Evolutionary conservation across 2,888 invertebrate genomes (phyloP).

Genomic region (Volucella inanis): DNA sequence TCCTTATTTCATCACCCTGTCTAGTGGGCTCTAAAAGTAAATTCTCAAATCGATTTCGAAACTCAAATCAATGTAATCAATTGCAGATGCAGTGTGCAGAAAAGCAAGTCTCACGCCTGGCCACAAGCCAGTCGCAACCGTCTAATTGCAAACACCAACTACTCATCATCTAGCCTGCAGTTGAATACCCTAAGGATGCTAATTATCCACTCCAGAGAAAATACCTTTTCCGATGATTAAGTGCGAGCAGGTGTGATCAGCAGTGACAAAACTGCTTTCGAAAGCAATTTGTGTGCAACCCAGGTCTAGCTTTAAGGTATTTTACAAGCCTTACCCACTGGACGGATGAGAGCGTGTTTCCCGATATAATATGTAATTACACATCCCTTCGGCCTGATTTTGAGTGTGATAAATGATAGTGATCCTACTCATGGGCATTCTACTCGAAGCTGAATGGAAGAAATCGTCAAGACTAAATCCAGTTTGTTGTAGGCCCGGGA

Average conservation of each 20-base stretch:
- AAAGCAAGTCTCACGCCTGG: constrained; percentile 42
- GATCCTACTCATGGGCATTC: constrained; percentile 51
- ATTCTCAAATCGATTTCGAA: constrained; percentile 58
- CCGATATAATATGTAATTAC: constrained; percentile 57
- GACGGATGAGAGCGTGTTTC: constrained; percentile 9
- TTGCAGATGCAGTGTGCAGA: constrained; percentile 46
- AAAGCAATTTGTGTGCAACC: constrained; percentile 63
- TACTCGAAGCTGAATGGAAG: constrained; percentile 30
- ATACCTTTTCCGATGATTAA: constrained; percentile 62
- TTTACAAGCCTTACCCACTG: not conserved
- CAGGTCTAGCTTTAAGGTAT: constrained; percentile 46
- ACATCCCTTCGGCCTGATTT: constrained; percentile 74
- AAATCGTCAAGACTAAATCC: constrained; percentile 40
- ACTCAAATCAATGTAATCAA: constrained; percentile 24
- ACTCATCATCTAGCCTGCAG: constrained; percentile 54
- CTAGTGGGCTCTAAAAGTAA: constrained; percentile 29
- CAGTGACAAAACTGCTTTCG: constrained; percentile 73
- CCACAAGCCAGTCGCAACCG: constrained; percentile 49
- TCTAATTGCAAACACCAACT: constrained; percentile 65
- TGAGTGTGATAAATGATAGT: constrained; percentile 71
- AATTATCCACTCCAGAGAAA: constrained; percentile 69
- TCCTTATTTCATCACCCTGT: constrained; percentile 39
- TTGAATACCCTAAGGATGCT: constrained; percentile 56
- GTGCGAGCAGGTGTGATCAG: constrained; percentile 73
- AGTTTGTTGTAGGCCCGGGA: constrained; percentile 19